Evolutionary conservation across 1,140 invertebrate genomes (phyloP).

Genomic region (Euglossa dilemma): DNA sequence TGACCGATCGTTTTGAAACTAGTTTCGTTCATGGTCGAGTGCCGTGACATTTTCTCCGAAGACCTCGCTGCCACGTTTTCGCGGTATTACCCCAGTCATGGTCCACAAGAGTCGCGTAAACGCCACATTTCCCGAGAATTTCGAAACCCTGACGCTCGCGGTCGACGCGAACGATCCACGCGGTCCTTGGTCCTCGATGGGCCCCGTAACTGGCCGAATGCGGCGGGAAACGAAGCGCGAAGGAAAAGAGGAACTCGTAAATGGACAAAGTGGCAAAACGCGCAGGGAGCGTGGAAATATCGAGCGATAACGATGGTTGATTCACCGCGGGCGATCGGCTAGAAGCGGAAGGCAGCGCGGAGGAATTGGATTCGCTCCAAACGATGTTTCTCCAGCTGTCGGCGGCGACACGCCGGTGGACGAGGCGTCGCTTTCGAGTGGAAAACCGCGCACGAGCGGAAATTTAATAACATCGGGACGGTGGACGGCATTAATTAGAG

Average conservation of each 20-base stretch:
- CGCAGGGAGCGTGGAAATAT: not conserved
- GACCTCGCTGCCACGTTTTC: too few relatives aligned
- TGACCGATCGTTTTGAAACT: too few relatives aligned
- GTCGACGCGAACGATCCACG: too few relatives aligned
- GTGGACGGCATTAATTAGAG: constrained; percentile 28
- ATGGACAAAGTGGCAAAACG: not conserved
- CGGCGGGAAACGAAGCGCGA: too few relatives aligned
- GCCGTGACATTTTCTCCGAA: too few relatives aligned
- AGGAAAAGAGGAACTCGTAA: not conserved
- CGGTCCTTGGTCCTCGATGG: too few relatives aligned
- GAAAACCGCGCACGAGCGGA: constrained; percentile 9
- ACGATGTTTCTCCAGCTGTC: not conserved
- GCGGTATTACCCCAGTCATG: too few relatives aligned
- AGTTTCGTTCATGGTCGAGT: too few relatives aligned
- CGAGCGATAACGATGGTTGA: not conserved
- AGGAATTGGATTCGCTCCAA: constrained; percentile 19
- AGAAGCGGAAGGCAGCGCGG: not conserved
- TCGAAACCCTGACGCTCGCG: not conserved
- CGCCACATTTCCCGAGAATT: not conserved
- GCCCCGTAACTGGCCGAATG: too few relatives aligned
- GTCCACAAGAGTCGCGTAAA: too few relatives aligned
- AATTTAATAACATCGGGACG: constrained; percentile 28
- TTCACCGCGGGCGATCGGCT: not conserved
- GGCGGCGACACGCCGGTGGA: not conserved
- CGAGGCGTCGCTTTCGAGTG: not conserved